Evolutionary conservation across 2,113 vertebrate genomes (phyloP).

Genomic region (Chaetorhynchus papuensis): DNA sequence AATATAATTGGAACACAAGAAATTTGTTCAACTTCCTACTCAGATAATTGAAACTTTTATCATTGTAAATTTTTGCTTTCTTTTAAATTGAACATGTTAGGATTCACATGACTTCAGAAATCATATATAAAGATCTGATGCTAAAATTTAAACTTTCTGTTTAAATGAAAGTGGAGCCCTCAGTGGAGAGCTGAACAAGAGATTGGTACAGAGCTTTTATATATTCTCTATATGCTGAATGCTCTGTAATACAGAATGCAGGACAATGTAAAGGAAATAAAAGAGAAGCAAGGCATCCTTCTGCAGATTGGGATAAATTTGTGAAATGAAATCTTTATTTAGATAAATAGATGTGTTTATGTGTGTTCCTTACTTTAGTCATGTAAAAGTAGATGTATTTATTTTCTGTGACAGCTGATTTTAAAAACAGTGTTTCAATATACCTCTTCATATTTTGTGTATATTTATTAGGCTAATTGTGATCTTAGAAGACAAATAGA

Average conservation of each 20-base stretch:
- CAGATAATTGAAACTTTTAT: not conserved
- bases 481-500: constrained; percentile 99
- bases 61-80: not conserved
- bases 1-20: not conserved
- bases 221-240: not conserved
- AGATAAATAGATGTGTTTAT: not conserved
- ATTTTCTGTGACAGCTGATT: not conserved
- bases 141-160: not conserved
- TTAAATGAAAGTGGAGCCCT: not conserved
- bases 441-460: constrained; percentile 11
- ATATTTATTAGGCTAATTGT: constrained; percentile 88
- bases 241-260: not conserved
- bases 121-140: not conserved
- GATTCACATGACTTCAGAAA: not conserved
- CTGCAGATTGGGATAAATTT: not conserved
- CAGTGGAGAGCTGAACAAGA: not conserved
- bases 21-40: not conserved
- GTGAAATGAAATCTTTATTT: not conserved
- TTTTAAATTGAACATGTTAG: not conserved
- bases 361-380: not conserved
- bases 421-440: not conserved
- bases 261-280: not conserved
- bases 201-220: not conserved
- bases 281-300: not conserved
- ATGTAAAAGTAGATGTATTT: not conserved